A percentile compares a stretch with the other conserved stretches of the same genome.
These are phyloP conservation scores for Aspidiotus destructor DNA, from an alignment of 2,888 invertebrate species.

Conservation along the genomic window DNA sequence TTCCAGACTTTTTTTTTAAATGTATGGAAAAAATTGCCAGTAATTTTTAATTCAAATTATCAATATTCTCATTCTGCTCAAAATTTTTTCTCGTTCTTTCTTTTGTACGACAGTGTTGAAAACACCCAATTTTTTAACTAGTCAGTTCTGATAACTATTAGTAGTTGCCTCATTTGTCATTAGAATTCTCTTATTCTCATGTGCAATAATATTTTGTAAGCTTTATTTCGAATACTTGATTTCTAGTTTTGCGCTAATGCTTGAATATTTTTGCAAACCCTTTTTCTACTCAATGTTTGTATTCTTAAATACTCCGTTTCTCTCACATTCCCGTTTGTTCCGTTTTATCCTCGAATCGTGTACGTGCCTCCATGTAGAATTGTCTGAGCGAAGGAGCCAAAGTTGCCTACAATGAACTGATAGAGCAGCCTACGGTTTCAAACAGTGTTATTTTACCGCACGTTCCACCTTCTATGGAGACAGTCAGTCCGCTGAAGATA, in stretches of 20 bases:
- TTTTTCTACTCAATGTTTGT: constrained; percentile 34
- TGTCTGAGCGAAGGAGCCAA: constrained; percentile 80
- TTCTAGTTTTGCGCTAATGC: no score
- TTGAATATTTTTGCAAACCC: constrained; percentile 36
- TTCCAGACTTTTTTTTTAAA: no score
- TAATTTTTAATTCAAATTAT: no score
- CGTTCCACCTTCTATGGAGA: constrained; percentile 36
- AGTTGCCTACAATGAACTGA: constrained; percentile 83
- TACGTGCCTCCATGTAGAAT: constrained; percentile 13
- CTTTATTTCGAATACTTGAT: constrained; percentile 6
- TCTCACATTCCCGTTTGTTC: constrained; percentile 28
- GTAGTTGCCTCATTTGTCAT: no score
- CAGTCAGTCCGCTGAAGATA: constrained; percentile 55
- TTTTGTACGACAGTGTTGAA: no score
- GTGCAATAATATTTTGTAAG: no score
- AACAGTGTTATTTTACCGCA: constrained; percentile 35
- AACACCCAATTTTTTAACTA: no score
- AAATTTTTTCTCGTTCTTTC: no score
- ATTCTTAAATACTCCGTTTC: neutral
- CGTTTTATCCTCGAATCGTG: constrained; percentile 37
- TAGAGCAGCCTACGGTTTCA: constrained; percentile 55
- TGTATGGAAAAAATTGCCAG: no score
- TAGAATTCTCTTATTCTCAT: no score
- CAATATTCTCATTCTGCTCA: no score
- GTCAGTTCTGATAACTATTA: no score